phyloP scores from a whole-genome alignment of 2,113 vertebrate species.

The Oncorhynchus tshawytscha region DNA sequence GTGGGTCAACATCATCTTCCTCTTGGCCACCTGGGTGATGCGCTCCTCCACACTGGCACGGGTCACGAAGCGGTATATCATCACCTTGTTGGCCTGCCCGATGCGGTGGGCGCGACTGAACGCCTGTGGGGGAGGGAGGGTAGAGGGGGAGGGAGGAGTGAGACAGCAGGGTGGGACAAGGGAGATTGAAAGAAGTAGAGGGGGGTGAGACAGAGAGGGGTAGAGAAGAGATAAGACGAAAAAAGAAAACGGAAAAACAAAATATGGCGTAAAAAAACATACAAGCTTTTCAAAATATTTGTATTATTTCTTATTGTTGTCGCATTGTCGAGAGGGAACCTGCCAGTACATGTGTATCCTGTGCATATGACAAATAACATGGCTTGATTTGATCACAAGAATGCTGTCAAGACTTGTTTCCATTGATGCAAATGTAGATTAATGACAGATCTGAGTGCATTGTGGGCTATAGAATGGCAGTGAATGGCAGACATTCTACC shows the following conservation, averaged over 20 bases:
- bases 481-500: slow-evolving; percentile 58
- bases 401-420: too few species aligned
- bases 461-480: too few species aligned
- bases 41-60: slow-evolving; percentile 93
- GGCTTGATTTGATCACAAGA: too few species aligned
- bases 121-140: slow-evolving; percentile 67
- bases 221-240: neutral
- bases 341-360: too few species aligned
- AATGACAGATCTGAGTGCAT: too few species aligned
- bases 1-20: slow-evolving; percentile 98
- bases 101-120: slow-evolving; percentile 94
- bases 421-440: too few species aligned
- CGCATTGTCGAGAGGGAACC: too few species aligned
- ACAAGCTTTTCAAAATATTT: too few species aligned
- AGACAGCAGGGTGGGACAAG: neutral
- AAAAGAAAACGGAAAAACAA: neutral
- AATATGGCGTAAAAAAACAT: too few species aligned
- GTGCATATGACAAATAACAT: too few species aligned
- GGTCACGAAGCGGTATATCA: slow-evolving; percentile 97
- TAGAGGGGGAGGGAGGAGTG: neutral
- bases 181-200: too few species aligned
- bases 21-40: slow-evolving; percentile 95
- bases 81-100: slow-evolving; percentile 96
- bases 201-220: neutral
- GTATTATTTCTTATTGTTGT: too few species aligned